Evolutionary conservation across 1,140 invertebrate genomes (phyloP).

Genomic region (Myzus persicae): DNA sequence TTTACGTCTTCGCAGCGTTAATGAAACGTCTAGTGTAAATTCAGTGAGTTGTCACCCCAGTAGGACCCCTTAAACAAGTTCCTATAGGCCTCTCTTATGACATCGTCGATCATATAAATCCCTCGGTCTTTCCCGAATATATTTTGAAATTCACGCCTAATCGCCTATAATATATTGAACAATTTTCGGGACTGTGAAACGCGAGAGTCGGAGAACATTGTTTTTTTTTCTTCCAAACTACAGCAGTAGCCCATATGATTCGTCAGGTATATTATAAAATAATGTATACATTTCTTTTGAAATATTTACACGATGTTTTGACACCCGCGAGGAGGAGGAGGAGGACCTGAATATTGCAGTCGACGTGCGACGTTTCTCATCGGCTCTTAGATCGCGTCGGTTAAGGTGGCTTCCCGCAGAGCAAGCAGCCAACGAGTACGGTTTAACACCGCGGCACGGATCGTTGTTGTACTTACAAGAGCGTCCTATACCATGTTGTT

Average conservation of each 20-base stretch:
- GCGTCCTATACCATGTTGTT: not conserved
- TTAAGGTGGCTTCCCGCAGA: not conserved
- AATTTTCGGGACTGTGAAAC: not conserved
- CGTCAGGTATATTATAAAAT: too few species aligned
- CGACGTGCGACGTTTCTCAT: not conserved
- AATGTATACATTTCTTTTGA: not conserved
- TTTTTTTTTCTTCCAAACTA: not conserved
- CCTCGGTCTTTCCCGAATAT: not conserved
- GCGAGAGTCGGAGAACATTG: not conserved
- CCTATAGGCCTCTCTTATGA: not conserved
- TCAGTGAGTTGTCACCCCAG: too few species aligned
- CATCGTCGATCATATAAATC: not conserved
- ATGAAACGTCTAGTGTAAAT: not conserved
- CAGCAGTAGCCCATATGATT: too few species aligned
- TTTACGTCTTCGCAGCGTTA: not conserved
- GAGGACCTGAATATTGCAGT: not conserved
- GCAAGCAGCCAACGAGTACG: not conserved
- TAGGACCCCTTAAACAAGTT: not conserved
- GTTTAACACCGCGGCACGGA: not conserved
- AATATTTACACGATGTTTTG: not conserved
- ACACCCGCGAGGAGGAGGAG: not conserved
- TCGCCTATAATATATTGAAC: not conserved
- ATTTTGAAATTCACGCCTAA: not conserved
- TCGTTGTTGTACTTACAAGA: not conserved
- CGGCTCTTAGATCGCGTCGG: not conserved